Evolutionary conservation across 1,140 invertebrate species (phyloP).

Genomic region (Periplaneta americana): DNA sequence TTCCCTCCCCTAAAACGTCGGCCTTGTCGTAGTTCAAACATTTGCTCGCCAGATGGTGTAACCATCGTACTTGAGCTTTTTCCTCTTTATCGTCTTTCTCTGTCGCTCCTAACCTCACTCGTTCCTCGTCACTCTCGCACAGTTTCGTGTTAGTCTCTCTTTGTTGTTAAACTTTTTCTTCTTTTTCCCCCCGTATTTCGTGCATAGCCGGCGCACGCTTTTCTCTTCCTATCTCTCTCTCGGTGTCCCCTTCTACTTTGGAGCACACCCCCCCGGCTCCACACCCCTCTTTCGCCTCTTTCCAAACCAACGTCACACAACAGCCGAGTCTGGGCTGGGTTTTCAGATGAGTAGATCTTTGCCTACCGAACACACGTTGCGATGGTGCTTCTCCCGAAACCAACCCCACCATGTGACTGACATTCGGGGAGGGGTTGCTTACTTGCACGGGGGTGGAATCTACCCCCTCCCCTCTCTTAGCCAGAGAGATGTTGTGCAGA

Average conservation of each 20-base stretch:
- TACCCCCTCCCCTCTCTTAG: not conserved
- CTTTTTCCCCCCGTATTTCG: not conserved
- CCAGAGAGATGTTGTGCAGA: not conserved
- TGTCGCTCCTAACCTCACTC: not conserved
- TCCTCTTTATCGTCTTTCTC: not conserved
- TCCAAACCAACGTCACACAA: not conserved
- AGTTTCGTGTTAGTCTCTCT: not conserved
- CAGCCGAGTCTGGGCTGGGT: not conserved
- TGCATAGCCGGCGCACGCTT: not conserved
- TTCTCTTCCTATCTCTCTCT: not conserved
- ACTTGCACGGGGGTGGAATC: not conserved
- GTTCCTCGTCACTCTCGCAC: not conserved
- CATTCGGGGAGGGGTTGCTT: not conserved
- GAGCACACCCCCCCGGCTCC: not conserved
- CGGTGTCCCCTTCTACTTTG: not conserved
- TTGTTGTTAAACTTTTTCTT: too few relatives aligned
- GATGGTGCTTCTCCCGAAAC: not conserved
- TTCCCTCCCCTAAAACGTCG: not conserved
- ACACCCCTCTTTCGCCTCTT: not conserved
- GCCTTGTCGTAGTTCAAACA: not conserved
- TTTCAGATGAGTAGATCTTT: not conserved
- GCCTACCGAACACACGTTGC: not conserved
- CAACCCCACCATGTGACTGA: not conserved
- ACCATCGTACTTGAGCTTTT: not conserved
- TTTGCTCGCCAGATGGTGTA: slow-evolving; percentile 9